phyloP scores from a whole-genome alignment of 1,140 invertebrate genomes.

The Tetragnatha versicolor region DNA sequence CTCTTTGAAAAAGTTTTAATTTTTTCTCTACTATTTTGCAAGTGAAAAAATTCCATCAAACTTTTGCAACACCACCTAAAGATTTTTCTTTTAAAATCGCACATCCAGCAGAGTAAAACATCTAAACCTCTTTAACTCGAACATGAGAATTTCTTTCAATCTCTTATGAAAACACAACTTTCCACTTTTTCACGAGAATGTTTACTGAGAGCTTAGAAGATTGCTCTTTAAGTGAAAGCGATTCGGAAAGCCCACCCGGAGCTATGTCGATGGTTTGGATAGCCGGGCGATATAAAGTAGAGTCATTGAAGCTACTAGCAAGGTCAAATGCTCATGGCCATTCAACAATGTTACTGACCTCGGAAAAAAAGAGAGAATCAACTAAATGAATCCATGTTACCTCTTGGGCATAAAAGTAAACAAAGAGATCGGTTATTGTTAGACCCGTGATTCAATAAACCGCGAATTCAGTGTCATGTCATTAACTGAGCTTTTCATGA shows the following conservation, averaged over 20 bases:
- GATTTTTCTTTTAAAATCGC: too few relatives aligned
- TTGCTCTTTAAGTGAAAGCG: constrained; percentile 10
- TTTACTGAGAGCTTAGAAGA: not conserved
- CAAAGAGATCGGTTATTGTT: not conserved
- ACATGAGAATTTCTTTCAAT: too few relatives aligned
- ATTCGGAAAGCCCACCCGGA: constrained; percentile 3
- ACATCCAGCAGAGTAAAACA: too few relatives aligned
- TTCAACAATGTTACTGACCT: constrained; percentile 30
- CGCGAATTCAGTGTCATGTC: too few relatives aligned
- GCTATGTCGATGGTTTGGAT: constrained; percentile 2
- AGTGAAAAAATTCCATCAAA: too few relatives aligned
- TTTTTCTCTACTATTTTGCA: too few relatives aligned
- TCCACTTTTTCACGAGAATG: not conserved
- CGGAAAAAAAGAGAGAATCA: constrained; percentile 1
- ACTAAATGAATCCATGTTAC: not conserved
- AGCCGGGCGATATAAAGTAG: not conserved
- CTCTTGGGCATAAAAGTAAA: not conserved
- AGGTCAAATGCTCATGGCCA: constrained; percentile 28
- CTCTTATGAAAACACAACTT: not conserved
- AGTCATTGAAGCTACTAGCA: not conserved
- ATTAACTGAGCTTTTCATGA: too few relatives aligned
- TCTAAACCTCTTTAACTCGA: too few relatives aligned
- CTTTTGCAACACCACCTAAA: too few relatives aligned
- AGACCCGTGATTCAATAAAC: too few relatives aligned
- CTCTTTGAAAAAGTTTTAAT: too few relatives aligned